These are phyloP conservation scores for Vimba vimba DNA, from an alignment of 2,113 vertebrate genomes.

Conservation along the genomic window DNA sequence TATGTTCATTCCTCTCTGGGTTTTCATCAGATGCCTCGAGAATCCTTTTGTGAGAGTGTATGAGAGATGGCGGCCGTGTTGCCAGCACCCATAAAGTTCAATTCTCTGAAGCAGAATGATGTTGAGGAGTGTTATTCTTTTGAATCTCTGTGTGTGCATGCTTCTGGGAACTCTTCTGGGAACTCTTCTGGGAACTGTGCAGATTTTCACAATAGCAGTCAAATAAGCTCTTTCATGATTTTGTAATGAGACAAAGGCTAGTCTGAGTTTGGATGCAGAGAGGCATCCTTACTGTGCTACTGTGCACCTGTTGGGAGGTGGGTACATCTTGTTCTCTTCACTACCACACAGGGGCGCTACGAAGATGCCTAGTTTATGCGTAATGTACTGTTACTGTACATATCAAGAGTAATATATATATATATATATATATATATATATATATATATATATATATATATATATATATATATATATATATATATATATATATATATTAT, in stretches of 20 bases:
- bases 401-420: background rate
- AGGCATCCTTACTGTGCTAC: background rate
- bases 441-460: too few species aligned
- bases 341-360: constrained; percentile 63
- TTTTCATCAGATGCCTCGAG: constrained; percentile 61
- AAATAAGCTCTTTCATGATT: constrained; percentile 15
- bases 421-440: too few species aligned
- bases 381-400: background rate
- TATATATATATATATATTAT: too few species aligned
- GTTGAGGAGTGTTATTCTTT: constrained; percentile 39
- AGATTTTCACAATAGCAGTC: background rate
- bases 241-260: constrained; percentile 28
- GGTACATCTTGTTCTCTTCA: constrained; percentile 21
- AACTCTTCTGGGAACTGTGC: constrained; percentile 33
- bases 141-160: background rate
- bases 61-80: constrained; percentile 44
- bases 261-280: constrained; percentile 24
- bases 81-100: constrained; percentile 63
- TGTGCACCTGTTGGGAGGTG: constrained; percentile 9
- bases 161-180: constrained; percentile 38
- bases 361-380: constrained; percentile 36
- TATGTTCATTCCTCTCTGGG: constrained; percentile 60
- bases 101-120: constrained; percentile 56
- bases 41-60: constrained; percentile 55
- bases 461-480: too few species aligned